Percentiles rank a stretch among this genome's conserved stretches.
Conservation (phyloP, 2,797 vertebrate species). For the Hemitrygon akajei region DNA sequence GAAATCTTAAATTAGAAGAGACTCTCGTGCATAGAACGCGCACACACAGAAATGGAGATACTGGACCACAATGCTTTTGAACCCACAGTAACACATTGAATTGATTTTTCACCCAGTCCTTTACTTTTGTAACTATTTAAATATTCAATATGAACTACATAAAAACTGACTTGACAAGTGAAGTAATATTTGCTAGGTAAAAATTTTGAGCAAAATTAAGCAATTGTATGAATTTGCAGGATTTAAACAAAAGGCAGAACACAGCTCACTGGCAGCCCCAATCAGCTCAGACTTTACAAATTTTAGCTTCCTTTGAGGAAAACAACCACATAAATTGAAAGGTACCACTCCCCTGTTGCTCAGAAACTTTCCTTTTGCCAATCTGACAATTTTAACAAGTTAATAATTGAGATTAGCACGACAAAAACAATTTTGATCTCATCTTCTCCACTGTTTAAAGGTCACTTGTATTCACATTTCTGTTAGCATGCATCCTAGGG, state of each 20-base stretch:
- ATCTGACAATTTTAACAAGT: neutral
- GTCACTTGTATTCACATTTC: neutral
- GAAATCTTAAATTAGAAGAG: neutral
- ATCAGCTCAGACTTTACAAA: neutral
- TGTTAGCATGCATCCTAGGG: neutral
- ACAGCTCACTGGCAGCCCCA: neutral
- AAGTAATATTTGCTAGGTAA: neutral
- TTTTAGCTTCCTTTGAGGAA: neutral
- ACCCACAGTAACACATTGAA: neutral
- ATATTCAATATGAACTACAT: neutral
- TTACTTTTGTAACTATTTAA: neutral
- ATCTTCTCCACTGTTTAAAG: neutral
- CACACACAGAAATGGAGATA: neutral
- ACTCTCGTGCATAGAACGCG: no score
- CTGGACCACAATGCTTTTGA: neutral
- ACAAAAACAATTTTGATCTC: neutral
- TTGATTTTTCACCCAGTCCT: neutral
- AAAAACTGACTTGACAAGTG: neutral
- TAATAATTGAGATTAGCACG: neutral
- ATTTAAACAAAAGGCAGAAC: neutral
- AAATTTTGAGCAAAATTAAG: neutral
- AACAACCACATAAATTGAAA: neutral
- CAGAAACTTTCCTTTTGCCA: neutral
- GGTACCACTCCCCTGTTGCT: neutral
- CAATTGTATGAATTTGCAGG: neutral